Percentiles rank a stretch among this genome's conserved stretches.
Evolutionary conservation across 1,140 invertebrate species (phyloP).

Genomic region (Aphelenchoides besseyi): DNA sequence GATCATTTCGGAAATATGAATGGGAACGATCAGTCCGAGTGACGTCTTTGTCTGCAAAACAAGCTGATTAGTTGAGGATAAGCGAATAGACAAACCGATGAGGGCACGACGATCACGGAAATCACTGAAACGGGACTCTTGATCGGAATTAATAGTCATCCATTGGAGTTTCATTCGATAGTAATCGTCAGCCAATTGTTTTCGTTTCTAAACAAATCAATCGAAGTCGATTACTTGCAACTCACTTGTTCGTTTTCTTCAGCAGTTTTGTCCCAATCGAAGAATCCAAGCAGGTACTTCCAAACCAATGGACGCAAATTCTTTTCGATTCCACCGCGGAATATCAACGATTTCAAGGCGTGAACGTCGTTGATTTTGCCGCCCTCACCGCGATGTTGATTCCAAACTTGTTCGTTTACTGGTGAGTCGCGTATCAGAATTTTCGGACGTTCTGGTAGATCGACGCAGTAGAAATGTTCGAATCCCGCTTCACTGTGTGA

Average conservation of each 20-base stretch:
- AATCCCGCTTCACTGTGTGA: constrained; percentile 49
- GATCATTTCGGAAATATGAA: constrained; percentile 82
- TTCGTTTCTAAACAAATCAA: constrained; percentile 34
- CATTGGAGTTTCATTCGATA: constrained; percentile 94
- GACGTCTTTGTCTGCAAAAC: constrained; percentile 84
- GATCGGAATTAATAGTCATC: constrained; percentile 79
- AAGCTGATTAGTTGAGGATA: background rate
- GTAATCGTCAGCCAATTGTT: constrained; percentile 73
- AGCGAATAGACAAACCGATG: constrained; percentile 68
- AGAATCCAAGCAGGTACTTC: constrained; percentile 89
- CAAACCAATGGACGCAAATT: constrained; percentile 79
- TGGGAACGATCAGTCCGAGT: constrained; percentile 88
- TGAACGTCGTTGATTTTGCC: constrained; percentile 49
- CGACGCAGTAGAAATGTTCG: constrained; percentile 49
- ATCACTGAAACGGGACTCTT: constrained; percentile 82
- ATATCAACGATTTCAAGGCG: constrained; percentile 53
- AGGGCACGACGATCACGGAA: constrained; percentile 86
- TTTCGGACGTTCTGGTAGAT: constrained; percentile 41
- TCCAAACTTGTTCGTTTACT: constrained; percentile 29
- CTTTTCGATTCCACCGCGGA: constrained; percentile 51
- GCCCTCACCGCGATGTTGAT: constrained; percentile 32
- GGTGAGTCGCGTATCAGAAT: constrained; percentile 39
- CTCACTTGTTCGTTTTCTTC: constrained; percentile 69
- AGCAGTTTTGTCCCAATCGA: constrained; percentile 77
- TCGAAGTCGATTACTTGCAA: background rate